Percentiles rank a stretch among this genome's conserved stretches.
Evolutionary conservation across 1,140 invertebrate genomes (phyloP).

Genomic region (Bombus fervidus): DNA sequence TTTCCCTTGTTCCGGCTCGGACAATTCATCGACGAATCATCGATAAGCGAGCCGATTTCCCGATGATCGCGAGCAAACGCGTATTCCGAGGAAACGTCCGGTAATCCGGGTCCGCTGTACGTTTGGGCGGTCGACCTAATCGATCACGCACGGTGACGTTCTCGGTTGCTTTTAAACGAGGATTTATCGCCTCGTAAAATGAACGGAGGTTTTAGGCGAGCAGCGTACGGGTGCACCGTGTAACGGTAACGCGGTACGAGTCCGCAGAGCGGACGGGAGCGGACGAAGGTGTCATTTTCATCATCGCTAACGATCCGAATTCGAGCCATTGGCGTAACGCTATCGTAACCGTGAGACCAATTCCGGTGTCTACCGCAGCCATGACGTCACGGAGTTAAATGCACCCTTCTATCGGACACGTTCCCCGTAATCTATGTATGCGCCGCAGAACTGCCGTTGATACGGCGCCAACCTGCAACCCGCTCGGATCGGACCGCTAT

Average conservation of each 20-base stretch:
- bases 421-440: slow-evolving; percentile 1
- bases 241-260: not conserved
- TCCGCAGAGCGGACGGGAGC: not conserved
- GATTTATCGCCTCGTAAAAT: slow-evolving; percentile 2
- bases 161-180: not conserved
- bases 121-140: no score
- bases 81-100: no score
- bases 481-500: not conserved
- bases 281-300: slow-evolving; percentile 53
- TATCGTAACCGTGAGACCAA: slow-evolving; percentile 33
- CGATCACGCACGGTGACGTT: no score
- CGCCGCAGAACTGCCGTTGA: slow-evolving; percentile 32
- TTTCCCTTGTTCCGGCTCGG: not conserved
- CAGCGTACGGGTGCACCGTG: not conserved
- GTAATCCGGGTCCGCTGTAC: no score
- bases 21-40: not conserved
- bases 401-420: slow-evolving; percentile 13
- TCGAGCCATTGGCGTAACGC: slow-evolving; percentile 37
- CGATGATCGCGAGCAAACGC: not conserved
- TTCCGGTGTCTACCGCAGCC: not conserved
- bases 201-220: not conserved
- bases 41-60: not conserved
- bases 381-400: slow-evolving; percentile 38
- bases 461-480: slow-evolving; percentile 24
- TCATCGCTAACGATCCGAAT: slow-evolving; percentile 38